Evolutionary conservation across 2,113 vertebrate genomes (phyloP).

Genomic region (Bufo bufo): DNA sequence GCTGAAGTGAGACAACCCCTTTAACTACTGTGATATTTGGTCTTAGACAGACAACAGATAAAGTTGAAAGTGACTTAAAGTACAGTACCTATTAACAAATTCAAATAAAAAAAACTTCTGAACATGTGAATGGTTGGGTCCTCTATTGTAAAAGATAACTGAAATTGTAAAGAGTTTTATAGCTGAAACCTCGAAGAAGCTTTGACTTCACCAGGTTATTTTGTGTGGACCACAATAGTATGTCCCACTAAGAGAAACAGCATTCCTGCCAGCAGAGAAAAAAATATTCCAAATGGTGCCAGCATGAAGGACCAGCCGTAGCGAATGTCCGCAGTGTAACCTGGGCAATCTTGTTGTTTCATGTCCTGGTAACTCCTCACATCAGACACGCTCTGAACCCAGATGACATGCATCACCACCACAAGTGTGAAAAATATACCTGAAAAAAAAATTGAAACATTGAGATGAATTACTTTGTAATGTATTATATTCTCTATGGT

Average conservation of each 20-base stretch:
- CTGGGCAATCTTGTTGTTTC: constrained; percentile 74
- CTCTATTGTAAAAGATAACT: constrained; percentile 2
- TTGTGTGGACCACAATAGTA: constrained; percentile 76
- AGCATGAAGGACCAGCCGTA: constrained; percentile 95
- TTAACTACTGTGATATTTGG: constrained; percentile 32
- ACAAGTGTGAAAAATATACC: constrained; percentile 87
- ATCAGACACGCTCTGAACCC: constrained; percentile 85
- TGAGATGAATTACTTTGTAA: background rate
- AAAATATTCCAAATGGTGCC: constrained; percentile 88
- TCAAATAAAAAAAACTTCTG: background rate
- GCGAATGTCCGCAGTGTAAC: constrained; percentile 75
- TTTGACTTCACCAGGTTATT: constrained; percentile 61
- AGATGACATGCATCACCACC: constrained; percentile 83
- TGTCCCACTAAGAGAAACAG: constrained; percentile 88
- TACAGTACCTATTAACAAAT: background rate
- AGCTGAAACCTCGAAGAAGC: background rate
- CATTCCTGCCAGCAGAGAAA: constrained; percentile 86
- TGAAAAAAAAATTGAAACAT: constrained; percentile 64
- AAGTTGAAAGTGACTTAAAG: background rate
- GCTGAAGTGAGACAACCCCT: too few species aligned
- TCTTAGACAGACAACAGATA: constrained; percentile 29
- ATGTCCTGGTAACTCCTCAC: constrained; percentile 76
- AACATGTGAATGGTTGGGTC: background rate
- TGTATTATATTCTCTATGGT: background rate
- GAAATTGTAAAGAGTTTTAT: background rate